Conservation (phyloP, 2,888 invertebrate genomes). For the Halocaridina rubra region DNA sequence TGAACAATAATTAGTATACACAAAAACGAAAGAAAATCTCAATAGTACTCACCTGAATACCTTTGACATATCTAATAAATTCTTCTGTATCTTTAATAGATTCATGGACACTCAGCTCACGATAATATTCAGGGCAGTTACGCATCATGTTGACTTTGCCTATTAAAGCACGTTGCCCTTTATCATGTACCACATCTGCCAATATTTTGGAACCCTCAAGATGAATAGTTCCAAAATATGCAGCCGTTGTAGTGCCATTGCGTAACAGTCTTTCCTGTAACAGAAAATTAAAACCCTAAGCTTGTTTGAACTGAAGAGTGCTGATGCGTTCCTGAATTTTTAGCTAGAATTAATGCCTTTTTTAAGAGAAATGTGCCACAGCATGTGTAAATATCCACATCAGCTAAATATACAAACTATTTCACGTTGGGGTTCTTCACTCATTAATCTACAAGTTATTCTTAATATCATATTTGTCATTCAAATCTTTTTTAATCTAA, state of each 20-base stretch:
- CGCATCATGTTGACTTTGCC: slow-evolving; percentile 63
- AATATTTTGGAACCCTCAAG: slow-evolving; percentile 78
- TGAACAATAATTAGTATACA: too few relatives aligned
- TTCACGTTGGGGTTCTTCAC: too few relatives aligned
- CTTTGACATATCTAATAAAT: slow-evolving; percentile 58
- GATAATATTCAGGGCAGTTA: slow-evolving; percentile 63
- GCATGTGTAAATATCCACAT: too few relatives aligned
- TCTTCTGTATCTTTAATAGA: slow-evolving; percentile 62
- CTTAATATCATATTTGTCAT: too few relatives aligned
- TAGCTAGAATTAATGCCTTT: too few relatives aligned
- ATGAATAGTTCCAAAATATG: slow-evolving; percentile 87
- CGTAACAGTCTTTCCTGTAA: slow-evolving; percentile 74
- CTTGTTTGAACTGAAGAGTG: too few relatives aligned
- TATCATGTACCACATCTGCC: slow-evolving; percentile 75
- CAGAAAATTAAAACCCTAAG: too few relatives aligned
- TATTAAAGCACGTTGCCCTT: slow-evolving; percentile 84
- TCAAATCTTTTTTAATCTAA: too few relatives aligned
- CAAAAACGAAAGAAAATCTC: background rate
- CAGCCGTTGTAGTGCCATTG: slow-evolving; percentile 89
- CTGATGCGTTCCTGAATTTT: too few relatives aligned
- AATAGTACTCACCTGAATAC: slow-evolving; percentile 44
- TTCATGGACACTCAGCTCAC: slow-evolving; percentile 56
- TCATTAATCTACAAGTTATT: too few relatives aligned
- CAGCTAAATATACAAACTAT: too few relatives aligned
- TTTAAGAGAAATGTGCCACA: too few relatives aligned